Percentiles rank a stretch among this genome's conserved stretches.
Evolutionary conservation across 2,797 vertebrate genomes (phyloP).

Genomic region (Knipowitschia caucasica): DNA sequence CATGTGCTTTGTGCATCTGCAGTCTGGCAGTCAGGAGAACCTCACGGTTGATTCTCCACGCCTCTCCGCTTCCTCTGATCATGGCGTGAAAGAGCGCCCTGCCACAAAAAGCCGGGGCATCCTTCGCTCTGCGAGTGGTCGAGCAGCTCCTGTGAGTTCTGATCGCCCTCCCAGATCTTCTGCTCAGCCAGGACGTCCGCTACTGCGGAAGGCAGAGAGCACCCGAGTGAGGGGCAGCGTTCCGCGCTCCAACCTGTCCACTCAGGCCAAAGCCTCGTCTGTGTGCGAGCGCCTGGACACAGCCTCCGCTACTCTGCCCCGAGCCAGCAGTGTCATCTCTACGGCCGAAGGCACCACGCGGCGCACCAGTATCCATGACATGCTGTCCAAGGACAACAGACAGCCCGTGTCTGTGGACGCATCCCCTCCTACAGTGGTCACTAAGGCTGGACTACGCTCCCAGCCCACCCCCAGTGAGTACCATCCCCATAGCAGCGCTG

Average conservation of each 20-base stretch:
- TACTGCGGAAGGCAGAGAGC: conserved; percentile 84
- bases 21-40: conserved; percentile 90
- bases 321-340: conserved; percentile 97
- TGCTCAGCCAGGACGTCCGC: conserved; percentile 67
- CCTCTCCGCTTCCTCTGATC: conserved; percentile 80
- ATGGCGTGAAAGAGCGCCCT: conserved; percentile 75
- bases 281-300: conserved; percentile 81
- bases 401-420: conserved; percentile 85
- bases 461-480: conserved; percentile 93
- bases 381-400: conserved; percentile 92
- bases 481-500: conserved; percentile 66
- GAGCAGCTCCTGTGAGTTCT: conserved; percentile 61
- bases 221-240: conserved; percentile 78
- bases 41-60: conserved; percentile 87
- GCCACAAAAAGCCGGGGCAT: conserved; percentile 76
- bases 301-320: conserved; percentile 84
- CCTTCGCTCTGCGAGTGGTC: conserved; percentile 86
- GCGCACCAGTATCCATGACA: conserved; percentile 96
- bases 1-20: conserved; percentile 34
- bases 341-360: conserved; percentile 93
- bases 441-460: conserved; percentile 68
- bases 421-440: conserved; percentile 62
- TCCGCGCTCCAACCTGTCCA: conserved; percentile 65
- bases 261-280: conserved; percentile 77
- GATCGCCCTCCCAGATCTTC: conserved; percentile 54